Evolutionary conservation across 2,113 vertebrate species (phyloP), one percentile per base, ranked within the genome.

Genomic region (Sclerurus mexicanus): DNA sequence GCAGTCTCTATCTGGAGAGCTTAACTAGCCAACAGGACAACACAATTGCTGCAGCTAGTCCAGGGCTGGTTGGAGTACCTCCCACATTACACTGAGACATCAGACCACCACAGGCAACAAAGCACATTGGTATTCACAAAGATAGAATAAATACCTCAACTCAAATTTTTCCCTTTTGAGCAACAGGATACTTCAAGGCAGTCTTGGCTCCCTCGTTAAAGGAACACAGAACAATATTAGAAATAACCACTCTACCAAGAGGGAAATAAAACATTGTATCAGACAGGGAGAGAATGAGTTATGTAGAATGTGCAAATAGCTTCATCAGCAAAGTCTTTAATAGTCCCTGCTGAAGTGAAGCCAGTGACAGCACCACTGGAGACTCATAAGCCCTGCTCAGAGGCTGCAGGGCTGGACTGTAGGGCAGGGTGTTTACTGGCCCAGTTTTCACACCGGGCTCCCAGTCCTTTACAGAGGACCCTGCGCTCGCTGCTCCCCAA

Each of bases 401-500:
- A 56, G 33, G 10, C 13, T 16, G 7, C 0, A 4, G 37, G 33
- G n/a, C 76, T 77, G 66, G 24, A 19, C 31, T 22, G 9, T 0
- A 4, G 5, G 25, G 9, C 50, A 77, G 37, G 1, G 0, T 23
- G 25, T 35, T 35, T 76, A 27, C 47, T 39, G 63, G 24, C 44
- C 46, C 9, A 31, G 28, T 28, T 37, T 68, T 4, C 75, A 39
- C 35, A 16, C 39, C 5, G 11, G 18, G 35, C 13, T 62, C 22
- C 13, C 63, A 35, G 14, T 15, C 14, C 73, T 59, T 68, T 0
- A 0, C 20, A 62, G 46, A 49, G 40, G 27, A 69, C 15, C 4
- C 59, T 13, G 3, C 0, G 0, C 53, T 59, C 3, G 0, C 46
- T 46, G 59, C 18, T 73, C 10, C 20, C 8, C 25, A 72, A 2